These are phyloP conservation scores for Xestia rhomboidea DNA, from an alignment of 2,888 invertebrate species.

Conservation along the genomic window DNA sequence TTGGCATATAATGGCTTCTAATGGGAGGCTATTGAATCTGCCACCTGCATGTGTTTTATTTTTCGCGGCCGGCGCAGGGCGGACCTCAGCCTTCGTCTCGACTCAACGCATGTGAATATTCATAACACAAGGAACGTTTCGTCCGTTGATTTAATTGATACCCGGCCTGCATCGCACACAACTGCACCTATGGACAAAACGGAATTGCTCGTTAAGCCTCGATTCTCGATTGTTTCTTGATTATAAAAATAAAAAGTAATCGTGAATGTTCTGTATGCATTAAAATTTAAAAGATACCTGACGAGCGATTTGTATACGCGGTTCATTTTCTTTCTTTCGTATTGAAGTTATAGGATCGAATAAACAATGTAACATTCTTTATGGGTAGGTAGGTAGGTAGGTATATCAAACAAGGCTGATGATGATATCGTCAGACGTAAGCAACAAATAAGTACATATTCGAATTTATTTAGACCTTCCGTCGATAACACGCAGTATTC, in stretches of 20 bases:
- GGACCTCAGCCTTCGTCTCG: conserved; percentile 72
- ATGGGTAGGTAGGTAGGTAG: conserved; percentile 14
- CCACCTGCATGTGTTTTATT: conserved; percentile 88
- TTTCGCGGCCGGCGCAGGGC: conserved; percentile 75
- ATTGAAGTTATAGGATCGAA: conserved; percentile 50
- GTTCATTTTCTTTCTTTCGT: conserved; percentile 27
- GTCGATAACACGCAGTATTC: conserved; percentile 84
- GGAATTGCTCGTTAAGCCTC: conserved; percentile 89
- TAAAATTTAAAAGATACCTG: conserved; percentile 72
- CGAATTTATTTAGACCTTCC: conserved; percentile 88
- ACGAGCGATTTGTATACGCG: conserved; percentile 71
- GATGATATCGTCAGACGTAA: conserved; percentile 84
- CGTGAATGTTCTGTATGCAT: conserved; percentile 73
- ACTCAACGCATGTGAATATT: conserved; percentile 84
- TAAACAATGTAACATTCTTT: conserved; percentile 51
- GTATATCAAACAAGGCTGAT: conserved; percentile 69
- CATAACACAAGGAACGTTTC: conserved; percentile 81
- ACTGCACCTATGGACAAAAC: conserved; percentile 82
- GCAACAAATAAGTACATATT: conserved; percentile 85
- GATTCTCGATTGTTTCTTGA: conserved; percentile 88
- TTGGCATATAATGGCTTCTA: conserved; percentile 89
- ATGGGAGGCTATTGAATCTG: conserved; percentile 89
- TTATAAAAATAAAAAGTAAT: conserved; percentile 84
- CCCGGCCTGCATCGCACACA: conserved; percentile 75
- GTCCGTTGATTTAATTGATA: conserved; percentile 86